These are phyloP conservation scores for Rhogogaster chlorosoma DNA, from an alignment of 2,888 invertebrate species.

Conservation along the genomic window DNA sequence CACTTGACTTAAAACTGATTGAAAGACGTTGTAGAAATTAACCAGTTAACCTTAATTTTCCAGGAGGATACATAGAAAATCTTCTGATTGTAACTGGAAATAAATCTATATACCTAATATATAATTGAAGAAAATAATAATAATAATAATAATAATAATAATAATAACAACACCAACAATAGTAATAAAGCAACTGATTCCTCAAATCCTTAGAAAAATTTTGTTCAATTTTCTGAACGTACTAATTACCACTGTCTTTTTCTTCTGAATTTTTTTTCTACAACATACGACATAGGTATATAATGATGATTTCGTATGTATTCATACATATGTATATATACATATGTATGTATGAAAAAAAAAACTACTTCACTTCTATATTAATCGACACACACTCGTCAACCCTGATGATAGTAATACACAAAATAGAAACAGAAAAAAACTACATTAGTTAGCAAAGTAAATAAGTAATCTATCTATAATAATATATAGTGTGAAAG, in stretches of 20 bases:
- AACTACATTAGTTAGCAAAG: neutral
- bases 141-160: neutral
- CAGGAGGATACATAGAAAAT: slow-evolving; percentile 27
- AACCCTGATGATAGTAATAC: neutral
- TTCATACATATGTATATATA: neutral
- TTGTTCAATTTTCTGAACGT: slow-evolving; percentile 17
- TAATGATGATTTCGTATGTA: too few relatives aligned
- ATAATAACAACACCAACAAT: neutral
- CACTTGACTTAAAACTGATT: neutral
- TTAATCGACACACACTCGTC: neutral
- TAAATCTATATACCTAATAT: neutral
- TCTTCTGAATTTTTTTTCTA: neutral
- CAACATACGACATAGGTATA: too few relatives aligned
- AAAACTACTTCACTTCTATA: neutral
- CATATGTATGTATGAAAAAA: neutral
- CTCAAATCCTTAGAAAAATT: neutral
- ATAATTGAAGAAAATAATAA: neutral
- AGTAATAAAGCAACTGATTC: slow-evolving; percentile 5
- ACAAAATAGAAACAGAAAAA: neutral
- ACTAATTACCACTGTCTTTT: neutral
- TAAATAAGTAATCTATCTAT: neutral
- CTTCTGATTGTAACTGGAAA: slow-evolving; percentile 29
- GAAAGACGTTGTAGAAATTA: slow-evolving; percentile 8
- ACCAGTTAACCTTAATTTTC: slow-evolving; percentile 27
- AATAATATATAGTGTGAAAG: slow-evolving; percentile 5